Evolutionary conservation across 2,888 invertebrate species (phyloP).

Genomic region (Neoascia interrupta): DNA sequence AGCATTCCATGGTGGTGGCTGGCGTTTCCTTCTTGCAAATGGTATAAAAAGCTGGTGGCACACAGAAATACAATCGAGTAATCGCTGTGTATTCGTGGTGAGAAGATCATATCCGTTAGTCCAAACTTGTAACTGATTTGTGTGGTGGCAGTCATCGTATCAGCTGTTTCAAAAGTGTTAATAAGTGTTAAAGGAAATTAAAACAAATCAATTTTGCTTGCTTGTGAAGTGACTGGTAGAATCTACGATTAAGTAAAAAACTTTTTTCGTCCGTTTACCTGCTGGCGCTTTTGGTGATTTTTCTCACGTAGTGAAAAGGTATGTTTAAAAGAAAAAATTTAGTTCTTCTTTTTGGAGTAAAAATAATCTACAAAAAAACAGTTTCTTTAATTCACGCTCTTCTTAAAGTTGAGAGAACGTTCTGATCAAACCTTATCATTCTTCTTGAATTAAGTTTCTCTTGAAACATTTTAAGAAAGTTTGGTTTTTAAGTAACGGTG

Average conservation of each 20-base stretch:
- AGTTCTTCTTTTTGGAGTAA: too few relatives aligned
- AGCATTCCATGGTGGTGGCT: constrained; percentile 20
- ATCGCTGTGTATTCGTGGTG: constrained; percentile 57
- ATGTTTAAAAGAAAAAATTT: too few relatives aligned
- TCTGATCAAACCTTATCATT: too few relatives aligned
- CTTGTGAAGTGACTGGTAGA: constrained; percentile 12
- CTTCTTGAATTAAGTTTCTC: too few relatives aligned
- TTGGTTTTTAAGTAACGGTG: too few relatives aligned
- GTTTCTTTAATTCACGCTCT: too few relatives aligned
- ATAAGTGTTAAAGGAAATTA: not conserved
- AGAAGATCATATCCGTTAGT: constrained; percentile 54
- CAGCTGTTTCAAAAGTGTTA: constrained; percentile 13
- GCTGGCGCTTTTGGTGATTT: not conserved
- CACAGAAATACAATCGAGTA: constrained; percentile 48
- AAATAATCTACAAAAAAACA: too few relatives aligned
- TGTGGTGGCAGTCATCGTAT: constrained; percentile 26
- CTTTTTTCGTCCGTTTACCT: too few relatives aligned
- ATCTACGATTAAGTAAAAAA: too few relatives aligned
- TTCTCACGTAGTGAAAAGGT: too few relatives aligned
- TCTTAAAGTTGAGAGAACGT: too few relatives aligned
- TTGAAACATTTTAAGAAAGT: too few relatives aligned
- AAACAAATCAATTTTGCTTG: not conserved
- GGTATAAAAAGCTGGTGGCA: constrained; percentile 62
- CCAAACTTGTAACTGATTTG: constrained; percentile 7
- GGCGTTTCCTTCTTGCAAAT: constrained; percentile 55